A percentile compares a stretch with the other conserved stretches of the same genome.
phyloP scores from a whole-genome alignment of 1,140 invertebrate genomes.

The Hylaeus anthracinus region DNA sequence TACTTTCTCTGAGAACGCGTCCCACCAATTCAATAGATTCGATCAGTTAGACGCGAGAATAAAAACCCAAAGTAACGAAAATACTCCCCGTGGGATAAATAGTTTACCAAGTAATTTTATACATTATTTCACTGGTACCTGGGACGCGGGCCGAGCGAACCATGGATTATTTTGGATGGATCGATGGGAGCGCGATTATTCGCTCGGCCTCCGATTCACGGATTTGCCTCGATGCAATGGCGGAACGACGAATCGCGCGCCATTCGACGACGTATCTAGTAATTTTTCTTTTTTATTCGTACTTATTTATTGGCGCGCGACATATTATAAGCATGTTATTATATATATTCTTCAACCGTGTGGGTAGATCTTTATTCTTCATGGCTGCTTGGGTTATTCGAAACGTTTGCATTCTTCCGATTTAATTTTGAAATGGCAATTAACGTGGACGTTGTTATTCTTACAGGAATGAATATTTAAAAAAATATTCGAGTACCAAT shows the following conservation, averaged over 20 bases:
- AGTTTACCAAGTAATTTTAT: constrained; percentile 19
- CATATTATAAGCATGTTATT: constrained; percentile 5
- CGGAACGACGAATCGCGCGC: constrained; percentile 1
- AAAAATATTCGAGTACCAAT: too few relatives aligned
- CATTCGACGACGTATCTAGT: constrained; percentile 15
- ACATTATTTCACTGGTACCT: constrained; percentile 19
- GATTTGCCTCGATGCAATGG: constrained; percentile 25
- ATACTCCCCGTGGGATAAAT: constrained; percentile 16
- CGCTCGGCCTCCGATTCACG: constrained; percentile 4
- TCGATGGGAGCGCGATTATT: constrained; percentile 30
- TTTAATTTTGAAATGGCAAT: too few relatives aligned
- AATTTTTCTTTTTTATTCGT: constrained; percentile 40
- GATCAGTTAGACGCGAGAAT: too few relatives aligned
- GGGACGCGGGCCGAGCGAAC: neutral
- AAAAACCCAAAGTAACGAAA: constrained; percentile 7
- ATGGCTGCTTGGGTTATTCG: too few relatives aligned
- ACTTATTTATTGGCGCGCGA: neutral
- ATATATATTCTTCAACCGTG: too few relatives aligned
- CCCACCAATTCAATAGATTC: neutral
- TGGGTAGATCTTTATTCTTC: too few relatives aligned
- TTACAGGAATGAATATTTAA: too few relatives aligned
- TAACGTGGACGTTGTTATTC: too few relatives aligned
- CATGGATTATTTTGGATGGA: constrained; percentile 43
- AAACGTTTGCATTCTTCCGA: too few relatives aligned
- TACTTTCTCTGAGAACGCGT: neutral